These are phyloP conservation scores for Notechis scutatus DNA, from an alignment of 2,113 vertebrate genomes.

Conservation along the genomic window DNA sequence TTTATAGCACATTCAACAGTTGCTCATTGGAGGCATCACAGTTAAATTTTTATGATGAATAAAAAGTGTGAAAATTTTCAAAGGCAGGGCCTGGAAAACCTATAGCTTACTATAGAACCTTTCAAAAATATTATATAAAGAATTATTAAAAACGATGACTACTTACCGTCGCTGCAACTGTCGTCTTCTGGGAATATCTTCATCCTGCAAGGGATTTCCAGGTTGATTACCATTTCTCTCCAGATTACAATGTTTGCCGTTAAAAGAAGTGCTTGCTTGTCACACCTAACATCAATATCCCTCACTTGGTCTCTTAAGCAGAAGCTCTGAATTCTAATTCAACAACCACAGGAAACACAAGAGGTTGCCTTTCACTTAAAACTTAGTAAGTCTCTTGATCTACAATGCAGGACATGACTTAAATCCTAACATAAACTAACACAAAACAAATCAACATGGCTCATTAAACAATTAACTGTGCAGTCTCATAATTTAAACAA, in stretches of 20 bases:
- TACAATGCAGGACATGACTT: background rate
- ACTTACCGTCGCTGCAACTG: conserved; percentile 85
- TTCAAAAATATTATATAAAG: background rate
- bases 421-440: background rate
- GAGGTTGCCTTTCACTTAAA: background rate
- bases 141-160: background rate
- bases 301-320: background rate
- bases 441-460: background rate
- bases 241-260: background rate
- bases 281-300: background rate
- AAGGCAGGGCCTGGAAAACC: background rate
- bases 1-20: background rate
- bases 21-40: background rate
- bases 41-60: background rate
- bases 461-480: background rate
- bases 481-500: background rate
- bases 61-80: background rate
- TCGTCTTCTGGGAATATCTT: conserved; percentile 63
- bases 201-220: conserved; percentile 71
- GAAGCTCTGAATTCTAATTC: background rate
- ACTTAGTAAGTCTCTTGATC: background rate
- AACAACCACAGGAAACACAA: background rate
- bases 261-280: background rate
- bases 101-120: background rate
- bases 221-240: background rate